Percentiles rank a stretch among this genome's conserved stretches.
phyloP scores from a whole-genome alignment of 2,888 invertebrate genomes.

The Pristionchus japonicus region DNA sequence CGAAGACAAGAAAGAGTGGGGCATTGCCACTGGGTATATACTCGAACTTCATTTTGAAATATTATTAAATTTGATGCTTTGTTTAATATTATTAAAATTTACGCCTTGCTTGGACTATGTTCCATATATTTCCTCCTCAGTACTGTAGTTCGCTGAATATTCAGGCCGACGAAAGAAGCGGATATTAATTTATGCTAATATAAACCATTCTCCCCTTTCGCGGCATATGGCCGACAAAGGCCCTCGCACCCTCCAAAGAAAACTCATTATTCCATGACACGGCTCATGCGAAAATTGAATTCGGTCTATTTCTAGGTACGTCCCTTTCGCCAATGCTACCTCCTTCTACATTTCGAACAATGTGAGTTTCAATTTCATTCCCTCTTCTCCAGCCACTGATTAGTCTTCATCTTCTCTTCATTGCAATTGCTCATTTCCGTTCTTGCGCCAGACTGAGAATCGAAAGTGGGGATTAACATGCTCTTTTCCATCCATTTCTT shows the following conservation, averaged over 20 bases:
- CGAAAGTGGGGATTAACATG: slow-evolving; percentile 6
- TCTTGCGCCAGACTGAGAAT: slow-evolving; percentile 16
- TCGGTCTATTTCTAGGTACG: slow-evolving; percentile 36
- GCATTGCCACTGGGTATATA: too few relatives aligned
- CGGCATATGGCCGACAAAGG: background rate
- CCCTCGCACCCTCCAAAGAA: background rate
- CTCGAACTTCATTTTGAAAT: too few relatives aligned
- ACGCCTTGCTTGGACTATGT: too few relatives aligned
- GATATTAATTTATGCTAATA: background rate
- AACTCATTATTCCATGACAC: slow-evolving; percentile 11
- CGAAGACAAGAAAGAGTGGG: too few relatives aligned
- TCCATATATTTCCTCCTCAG: too few relatives aligned
- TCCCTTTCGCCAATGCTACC: slow-evolving; percentile 30
- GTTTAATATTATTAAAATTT: too few relatives aligned
- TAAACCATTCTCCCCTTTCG: background rate
- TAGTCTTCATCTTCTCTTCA: background rate
- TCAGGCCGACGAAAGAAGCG: background rate
- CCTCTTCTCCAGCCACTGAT: background rate
- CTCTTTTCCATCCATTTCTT: background rate
- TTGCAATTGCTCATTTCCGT: slow-evolving; percentile 1
- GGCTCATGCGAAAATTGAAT: background rate
- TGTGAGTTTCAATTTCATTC: slow-evolving; percentile 35
- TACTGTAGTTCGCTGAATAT: too few relatives aligned
- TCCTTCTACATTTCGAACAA: slow-evolving; percentile 46
- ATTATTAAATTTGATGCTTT: too few relatives aligned